Evolutionary conservation across 2,888 invertebrate genomes (phyloP), one percentile per base, ranked within the genome.

Genomic region (Iselma pallidipennis): DNA sequence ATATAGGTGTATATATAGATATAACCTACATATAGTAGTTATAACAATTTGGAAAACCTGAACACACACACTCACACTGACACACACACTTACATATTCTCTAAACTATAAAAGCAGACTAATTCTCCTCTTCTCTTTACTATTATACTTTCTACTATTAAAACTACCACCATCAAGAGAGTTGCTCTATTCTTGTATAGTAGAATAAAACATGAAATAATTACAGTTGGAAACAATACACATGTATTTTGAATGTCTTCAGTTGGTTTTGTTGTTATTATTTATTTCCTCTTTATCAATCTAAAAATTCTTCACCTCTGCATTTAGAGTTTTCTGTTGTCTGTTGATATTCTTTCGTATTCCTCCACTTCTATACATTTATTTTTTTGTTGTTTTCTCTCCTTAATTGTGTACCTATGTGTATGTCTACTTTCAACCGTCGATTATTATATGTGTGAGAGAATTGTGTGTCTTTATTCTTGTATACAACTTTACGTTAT

Each of bases 271-370:
- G 69, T 73, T 63, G 45, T 55, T 45, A 45, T 45, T 45, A 45
- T 51, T 70, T 66, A 69, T 69, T 75, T 76, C 76, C 76, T 72
- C 69, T 71, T 73, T 72, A 76, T 75, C 75, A 74, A 76, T 74
- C 74, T 76, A 61, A 66, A n/a, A 71, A 61, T 65, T 57, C 61
- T 59, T 65, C 56, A 55, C 50, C 58, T 59, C 63, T 55, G 63
- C 68, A 60, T 60, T 45, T 45, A 45, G n/a, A n/a, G n/a, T n/a
- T 23, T 4, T 23, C 9, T 4, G 21, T 23, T 45, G 12, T 12
- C 21, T 21, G 12, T 12, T 9, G 3, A n/a, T 21, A 21, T 45
- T 45, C 1, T 19, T 42, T n/a, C n/a, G n/a, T n/a, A n/a, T n/a
- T n/a, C n/a, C n/a, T n/a, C n/a, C n/a, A n/a, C 42, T 2, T 19